Evolutionary conservation across 2,888 invertebrate species (phyloP), one percentile per base, ranked within the genome.

Genomic region (Drosophila infuscata): DNA sequence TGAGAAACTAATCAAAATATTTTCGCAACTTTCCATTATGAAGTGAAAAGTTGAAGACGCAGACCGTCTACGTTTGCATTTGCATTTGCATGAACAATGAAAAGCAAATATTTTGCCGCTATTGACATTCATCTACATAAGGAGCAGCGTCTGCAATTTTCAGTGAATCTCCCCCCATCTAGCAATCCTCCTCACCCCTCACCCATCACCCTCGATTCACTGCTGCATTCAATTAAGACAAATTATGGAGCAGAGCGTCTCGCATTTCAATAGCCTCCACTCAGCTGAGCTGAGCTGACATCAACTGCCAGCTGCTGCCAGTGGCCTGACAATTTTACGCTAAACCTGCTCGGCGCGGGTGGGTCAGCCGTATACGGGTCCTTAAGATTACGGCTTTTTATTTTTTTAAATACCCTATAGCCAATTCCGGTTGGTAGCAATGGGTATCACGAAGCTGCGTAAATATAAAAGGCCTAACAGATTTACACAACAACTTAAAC

Each of bases 1-100:
- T 48, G 69, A 76, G 87, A 87, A 87, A 87, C 87, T 87, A 87
- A 87, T 87, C 87, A 87, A 87, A 87, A 87, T 87, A 88, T 87
- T 87, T 90, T 90, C 84, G 88, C 90, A 87, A 89, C 88, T 87
- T 87, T 90, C 89, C 88, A 90, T 90, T 86, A 86, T 90, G 87
- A 86, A 86, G 89, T 90, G 90, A 86, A 90, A 86, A 88, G 90
- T 90, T 86, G 90, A 88, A 88, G 86, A 77, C 83, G 62, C 71
- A 49, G n/a, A 58, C 61, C 32, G 78, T 83, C 77, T 88, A 79
- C 83, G 79, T 88, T 90, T 83, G 87, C 90, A 88, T 88, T 90
- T 83, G 87, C 90, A 88, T 87, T 89, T 79, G 82, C 87, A 83
- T 90, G 83, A 87, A 87, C 87, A 90, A 87, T 90, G 90, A 86